A percentile compares a stretch with the other conserved stretches of the same genome.
Conservation (phyloP, 2,113 vertebrate genomes). For the Aviceda subcristata region DNA sequence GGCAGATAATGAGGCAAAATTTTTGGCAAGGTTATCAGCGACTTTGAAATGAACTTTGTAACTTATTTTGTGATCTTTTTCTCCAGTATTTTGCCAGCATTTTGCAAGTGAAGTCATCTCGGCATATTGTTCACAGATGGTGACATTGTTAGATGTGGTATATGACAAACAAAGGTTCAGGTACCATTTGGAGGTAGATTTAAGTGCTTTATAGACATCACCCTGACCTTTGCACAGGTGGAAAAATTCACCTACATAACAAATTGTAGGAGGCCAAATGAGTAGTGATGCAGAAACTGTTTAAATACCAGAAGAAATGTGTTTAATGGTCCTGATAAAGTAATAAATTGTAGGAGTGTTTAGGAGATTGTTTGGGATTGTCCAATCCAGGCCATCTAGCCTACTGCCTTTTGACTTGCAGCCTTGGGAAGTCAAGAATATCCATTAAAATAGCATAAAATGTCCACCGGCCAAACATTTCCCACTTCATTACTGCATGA, state of each 20-base stretch:
- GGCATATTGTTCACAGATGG: conserved; percentile 6
- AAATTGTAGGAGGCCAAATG: neutral
- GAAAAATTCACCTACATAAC: neutral
- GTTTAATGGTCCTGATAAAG: neutral
- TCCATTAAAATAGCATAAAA: neutral
- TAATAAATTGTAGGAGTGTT: neutral
- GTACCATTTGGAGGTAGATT: neutral
- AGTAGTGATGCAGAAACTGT: neutral
- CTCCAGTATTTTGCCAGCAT: neutral
- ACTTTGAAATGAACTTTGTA: conserved; percentile 2
- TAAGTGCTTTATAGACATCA: neutral
- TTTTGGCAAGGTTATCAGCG: neutral
- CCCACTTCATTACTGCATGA: neutral
- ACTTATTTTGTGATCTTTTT: neutral
- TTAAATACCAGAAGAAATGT: neutral
- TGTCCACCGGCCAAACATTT: neutral
- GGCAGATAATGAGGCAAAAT: neutral
- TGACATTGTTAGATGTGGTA: neutral
- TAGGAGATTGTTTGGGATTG: neutral
- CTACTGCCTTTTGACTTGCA: neutral
- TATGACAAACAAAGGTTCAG: neutral
- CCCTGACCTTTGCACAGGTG: neutral
- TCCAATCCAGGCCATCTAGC: neutral
- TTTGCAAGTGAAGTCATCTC: neutral
- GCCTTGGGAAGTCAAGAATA: neutral